These are phyloP conservation scores for Naso thynnoides DNA, from an alignment of 2,797 vertebrate genomes.

Conservation along the genomic window DNA sequence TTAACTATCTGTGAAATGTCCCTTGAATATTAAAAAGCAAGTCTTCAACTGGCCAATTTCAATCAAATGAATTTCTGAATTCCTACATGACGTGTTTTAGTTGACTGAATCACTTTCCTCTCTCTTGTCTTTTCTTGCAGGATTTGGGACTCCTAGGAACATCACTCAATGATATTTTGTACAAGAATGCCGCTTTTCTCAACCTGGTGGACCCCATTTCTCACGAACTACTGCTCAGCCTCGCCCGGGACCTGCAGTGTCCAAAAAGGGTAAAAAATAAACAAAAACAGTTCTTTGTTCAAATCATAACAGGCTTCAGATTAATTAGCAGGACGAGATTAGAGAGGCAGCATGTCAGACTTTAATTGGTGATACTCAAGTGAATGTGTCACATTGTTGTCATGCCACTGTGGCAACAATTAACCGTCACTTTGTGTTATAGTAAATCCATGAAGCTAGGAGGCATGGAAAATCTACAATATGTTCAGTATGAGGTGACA, in stretches of 20 bases:
- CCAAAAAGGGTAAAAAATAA: constrained; percentile 88
- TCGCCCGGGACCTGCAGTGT: constrained; percentile 92
- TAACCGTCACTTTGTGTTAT: constrained; percentile 18
- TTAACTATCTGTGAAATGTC: constrained; percentile 38
- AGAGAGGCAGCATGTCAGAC: background rate
- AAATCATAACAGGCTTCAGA: background rate
- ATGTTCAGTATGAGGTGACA: background rate
- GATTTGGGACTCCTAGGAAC: constrained; percentile 92
- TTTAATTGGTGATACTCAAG: constrained; percentile 23
- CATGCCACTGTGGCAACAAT: constrained; percentile 26
- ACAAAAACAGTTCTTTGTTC: constrained; percentile 6
- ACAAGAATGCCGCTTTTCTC: constrained; percentile 91
- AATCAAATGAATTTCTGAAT: constrained; percentile 11
- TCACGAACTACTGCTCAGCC: constrained; percentile 90
- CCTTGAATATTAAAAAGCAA: constrained; percentile 36
- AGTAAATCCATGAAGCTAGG: constrained; percentile 3
- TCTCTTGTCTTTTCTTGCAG: constrained; percentile 69
- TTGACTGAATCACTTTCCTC: constrained; percentile 8
- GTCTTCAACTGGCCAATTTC: constrained; percentile 11
- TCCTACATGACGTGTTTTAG: background rate
- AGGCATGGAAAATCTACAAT: background rate
- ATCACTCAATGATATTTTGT: constrained; percentile 91
- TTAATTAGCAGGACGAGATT: constrained; percentile 10
- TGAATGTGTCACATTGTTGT: constrained; percentile 36
- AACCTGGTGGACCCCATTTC: constrained; percentile 95